These are phyloP conservation scores for Labrus mixtus DNA, from an alignment of 2,113 vertebrate species.

Conservation along the genomic window DNA sequence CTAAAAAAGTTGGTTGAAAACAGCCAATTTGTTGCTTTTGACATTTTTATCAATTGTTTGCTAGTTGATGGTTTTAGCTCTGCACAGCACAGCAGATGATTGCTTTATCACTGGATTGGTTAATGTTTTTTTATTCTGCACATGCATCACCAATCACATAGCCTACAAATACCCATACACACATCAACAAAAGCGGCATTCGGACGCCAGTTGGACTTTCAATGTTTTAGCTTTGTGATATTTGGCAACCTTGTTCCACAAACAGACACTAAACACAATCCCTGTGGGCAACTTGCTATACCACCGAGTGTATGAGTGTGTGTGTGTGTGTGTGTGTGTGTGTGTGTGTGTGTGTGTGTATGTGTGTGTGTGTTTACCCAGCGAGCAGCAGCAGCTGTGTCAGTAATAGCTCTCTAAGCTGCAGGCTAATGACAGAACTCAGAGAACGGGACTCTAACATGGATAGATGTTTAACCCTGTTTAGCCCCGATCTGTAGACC, in stretches of 20 bases:
- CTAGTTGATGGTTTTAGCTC: neutral
- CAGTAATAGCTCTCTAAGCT: slow-evolving; percentile 83
- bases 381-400: slow-evolving; percentile 80
- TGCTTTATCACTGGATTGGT: slow-evolving; percentile 16
- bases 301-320: slow-evolving; percentile 46
- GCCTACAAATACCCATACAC: slow-evolving; percentile 58
- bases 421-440: slow-evolving; percentile 80
- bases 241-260: slow-evolving; percentile 76
- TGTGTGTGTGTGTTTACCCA: slow-evolving; percentile 73
- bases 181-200: slow-evolving; percentile 32
- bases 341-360: slow-evolving; percentile 50
- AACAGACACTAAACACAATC: slow-evolving; percentile 75
- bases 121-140: slow-evolving; percentile 26
- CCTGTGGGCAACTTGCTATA: slow-evolving; percentile 71
- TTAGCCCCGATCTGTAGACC: slow-evolving; percentile 81
- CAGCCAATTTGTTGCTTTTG: no score
- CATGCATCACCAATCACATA: slow-evolving; percentile 19
- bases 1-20: no score
- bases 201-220: slow-evolving; percentile 71
- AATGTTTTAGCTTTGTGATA: slow-evolving; percentile 68
- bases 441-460: slow-evolving; percentile 79
- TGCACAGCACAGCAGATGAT: slow-evolving; percentile 4
- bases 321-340: slow-evolving; percentile 47
- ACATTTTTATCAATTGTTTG: neutral
- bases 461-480: slow-evolving; percentile 82